Percentiles rank a stretch among this genome's conserved stretches.
Conservation (phyloP, 2,113 vertebrate genomes). For the Acrocephalus kingi region DNA sequence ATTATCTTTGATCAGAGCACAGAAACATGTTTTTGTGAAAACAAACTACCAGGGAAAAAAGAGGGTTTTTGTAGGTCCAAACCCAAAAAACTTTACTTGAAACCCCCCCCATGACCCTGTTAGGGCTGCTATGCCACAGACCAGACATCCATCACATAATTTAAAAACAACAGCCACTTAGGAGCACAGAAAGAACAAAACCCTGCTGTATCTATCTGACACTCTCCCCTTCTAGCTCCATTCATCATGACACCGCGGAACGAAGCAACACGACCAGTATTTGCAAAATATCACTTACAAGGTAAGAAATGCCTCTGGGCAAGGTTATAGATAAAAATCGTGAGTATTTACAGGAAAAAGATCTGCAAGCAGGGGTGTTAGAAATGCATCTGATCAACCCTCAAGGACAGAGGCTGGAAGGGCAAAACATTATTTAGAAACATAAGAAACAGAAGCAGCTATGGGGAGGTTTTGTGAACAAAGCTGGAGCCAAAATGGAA, state of each 20-base stretch:
- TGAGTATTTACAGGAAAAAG: background rate
- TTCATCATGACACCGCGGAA: background rate
- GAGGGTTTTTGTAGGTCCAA: background rate
- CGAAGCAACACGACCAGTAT: accelerated
- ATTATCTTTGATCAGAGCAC: background rate
- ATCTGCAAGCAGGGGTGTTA: background rate
- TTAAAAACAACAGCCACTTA: background rate
- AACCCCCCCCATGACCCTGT: accelerated
- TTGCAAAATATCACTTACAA: background rate
- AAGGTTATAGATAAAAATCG: background rate
- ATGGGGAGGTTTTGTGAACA: background rate
- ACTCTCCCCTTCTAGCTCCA: background rate
- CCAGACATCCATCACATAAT: background rate
- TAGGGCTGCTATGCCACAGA: background rate
- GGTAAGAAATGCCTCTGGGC: background rate
- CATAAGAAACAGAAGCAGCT: background rate
- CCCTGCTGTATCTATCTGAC: background rate
- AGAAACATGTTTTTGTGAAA: background rate
- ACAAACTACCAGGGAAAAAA: background rate
- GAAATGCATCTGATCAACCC: background rate
- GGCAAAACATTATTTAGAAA: background rate
- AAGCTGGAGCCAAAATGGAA: background rate
- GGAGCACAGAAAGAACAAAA: background rate
- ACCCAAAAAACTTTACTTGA: background rate
- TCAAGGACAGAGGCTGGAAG: background rate